Percentiles rank a stretch among this genome's conserved stretches.
Evolutionary conservation across 2,888 invertebrate species (phyloP).

Genomic region (Drosophila demipolita): DNA sequence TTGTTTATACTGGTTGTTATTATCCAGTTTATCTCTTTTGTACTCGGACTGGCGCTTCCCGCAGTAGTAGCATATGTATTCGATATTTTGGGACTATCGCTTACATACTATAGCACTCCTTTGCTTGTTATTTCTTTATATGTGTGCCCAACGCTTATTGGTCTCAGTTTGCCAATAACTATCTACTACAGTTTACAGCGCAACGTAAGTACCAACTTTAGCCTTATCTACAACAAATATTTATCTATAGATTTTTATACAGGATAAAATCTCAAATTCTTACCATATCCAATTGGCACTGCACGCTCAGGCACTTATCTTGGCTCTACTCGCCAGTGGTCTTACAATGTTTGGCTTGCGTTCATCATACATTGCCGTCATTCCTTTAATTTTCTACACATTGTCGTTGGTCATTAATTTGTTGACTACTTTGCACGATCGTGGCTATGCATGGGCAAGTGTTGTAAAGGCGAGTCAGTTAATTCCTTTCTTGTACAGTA

Average conservation of each 20-base stretch:
- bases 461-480: conserved; percentile 82
- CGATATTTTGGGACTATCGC: conserved; percentile 83
- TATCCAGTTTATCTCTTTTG: conserved; percentile 66
- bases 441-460: conserved; percentile 70
- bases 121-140: conserved; percentile 85
- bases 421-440: conserved; percentile 74
- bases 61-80: conserved; percentile 82
- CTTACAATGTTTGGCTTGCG: conserved; percentile 70
- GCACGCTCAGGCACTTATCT: conserved; percentile 78
- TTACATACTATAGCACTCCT: conserved; percentile 87
- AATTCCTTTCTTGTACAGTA: conserved; percentile 84
- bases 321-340: conserved; percentile 63
- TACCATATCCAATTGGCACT: conserved; percentile 78
- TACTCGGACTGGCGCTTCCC: conserved; percentile 77
- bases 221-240: background rate
- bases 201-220: conserved; percentile 61
- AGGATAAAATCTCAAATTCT: conserved; percentile 69
- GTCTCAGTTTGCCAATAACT: conserved; percentile 75
- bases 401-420: conserved; percentile 73
- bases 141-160: conserved; percentile 81
- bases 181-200: conserved; percentile 71
- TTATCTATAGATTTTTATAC: conserved; percentile 40
- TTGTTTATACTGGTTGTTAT: conserved; percentile 43
- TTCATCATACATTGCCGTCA: conserved; percentile 74
- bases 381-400: conserved; percentile 78